Evolutionary conservation across 1,140 invertebrate genomes (phyloP).

Genomic region (Trachelipus rathkii): DNA sequence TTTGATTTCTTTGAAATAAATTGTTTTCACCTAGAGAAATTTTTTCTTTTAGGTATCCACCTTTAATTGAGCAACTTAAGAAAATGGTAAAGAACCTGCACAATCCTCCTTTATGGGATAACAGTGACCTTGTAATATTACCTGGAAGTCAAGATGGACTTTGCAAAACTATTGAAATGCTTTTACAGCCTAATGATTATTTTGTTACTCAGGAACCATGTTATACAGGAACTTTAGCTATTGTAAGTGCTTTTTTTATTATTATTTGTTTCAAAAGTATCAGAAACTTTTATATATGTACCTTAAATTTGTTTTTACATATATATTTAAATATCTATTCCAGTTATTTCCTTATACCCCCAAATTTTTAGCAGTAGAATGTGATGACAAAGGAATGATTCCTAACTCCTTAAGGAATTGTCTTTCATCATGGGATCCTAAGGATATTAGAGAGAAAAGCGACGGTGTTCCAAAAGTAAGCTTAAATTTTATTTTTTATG

Average conservation of each 20-base stretch:
- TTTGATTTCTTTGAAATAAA: neutral
- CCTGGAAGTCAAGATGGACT: constrained; percentile 71
- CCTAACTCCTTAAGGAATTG: constrained; percentile 47
- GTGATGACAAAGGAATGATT: constrained; percentile 50
- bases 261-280: no score
- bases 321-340: constrained; percentile 19
- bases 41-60: constrained; percentile 49
- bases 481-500: no score
- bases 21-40: no score
- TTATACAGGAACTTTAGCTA: constrained; percentile 63
- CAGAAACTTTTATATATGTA: no score
- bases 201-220: constrained; percentile 64
- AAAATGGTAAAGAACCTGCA: constrained; percentile 63
- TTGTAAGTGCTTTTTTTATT: constrained; percentile 26
- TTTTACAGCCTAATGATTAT: constrained; percentile 63
- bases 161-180: constrained; percentile 65
- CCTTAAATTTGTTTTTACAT: neutral
- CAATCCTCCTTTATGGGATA: constrained; percentile 59
- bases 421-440: constrained; percentile 49
- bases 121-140: constrained; percentile 62
- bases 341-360: constrained; percentile 50
- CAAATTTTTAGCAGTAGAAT: constrained; percentile 47
- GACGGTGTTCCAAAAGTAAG: constrained; percentile 50
- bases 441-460: constrained; percentile 44
- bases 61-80: constrained; percentile 61